Evolutionary conservation across 2,888 invertebrate genomes (phyloP), one percentile per base, ranked within the genome.

Genomic region (Lacanobia wlatinum): DNA sequence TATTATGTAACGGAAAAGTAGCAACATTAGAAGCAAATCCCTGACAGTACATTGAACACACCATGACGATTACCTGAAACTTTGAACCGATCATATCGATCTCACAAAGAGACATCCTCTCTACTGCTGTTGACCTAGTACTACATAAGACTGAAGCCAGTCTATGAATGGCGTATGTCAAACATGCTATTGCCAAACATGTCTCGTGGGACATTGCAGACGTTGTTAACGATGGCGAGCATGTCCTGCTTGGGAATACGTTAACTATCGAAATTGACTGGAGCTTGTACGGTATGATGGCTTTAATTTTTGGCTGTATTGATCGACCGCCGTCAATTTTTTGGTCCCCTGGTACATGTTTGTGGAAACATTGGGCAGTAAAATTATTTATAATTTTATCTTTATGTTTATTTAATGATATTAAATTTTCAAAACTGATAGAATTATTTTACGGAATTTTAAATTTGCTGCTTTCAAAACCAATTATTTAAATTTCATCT

Each of bases 161-260:
- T 74, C 74, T 75, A 75, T 83, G 87, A 85, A 84, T 81, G 78
- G 76, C 79, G 70, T 63, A 81, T 81, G 85, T 78, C 78, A 83
- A 78, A 84, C 78, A 78, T 71, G 70, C 64, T 83, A 68, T 60
- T 72, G 70, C 83, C 70, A 73, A 84, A 86, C 76, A 72, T 75
- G 73, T 69, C 79, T 73, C 81, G 9, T 73, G 79, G 75, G 85
- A 84, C 59, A 75, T 61, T 50, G 67, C 72, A 74, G 76, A 78
- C 79, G 70, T 78, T 85, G 87, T 84, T 81, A 86, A 76, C 87
- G 70, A 77, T 61, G 58, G 73, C 73, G 76, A 71, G 81, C 85
- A 79, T 79, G 76, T 73, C 74, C 76, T 76, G 62, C 70, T 79
- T 70, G 76, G 78, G 79, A 81, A 84, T 86, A 80, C 64, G 69